These are phyloP conservation scores for Uria lomvia DNA, from an alignment of 2,113 vertebrate genomes.

Conservation along the genomic window DNA sequence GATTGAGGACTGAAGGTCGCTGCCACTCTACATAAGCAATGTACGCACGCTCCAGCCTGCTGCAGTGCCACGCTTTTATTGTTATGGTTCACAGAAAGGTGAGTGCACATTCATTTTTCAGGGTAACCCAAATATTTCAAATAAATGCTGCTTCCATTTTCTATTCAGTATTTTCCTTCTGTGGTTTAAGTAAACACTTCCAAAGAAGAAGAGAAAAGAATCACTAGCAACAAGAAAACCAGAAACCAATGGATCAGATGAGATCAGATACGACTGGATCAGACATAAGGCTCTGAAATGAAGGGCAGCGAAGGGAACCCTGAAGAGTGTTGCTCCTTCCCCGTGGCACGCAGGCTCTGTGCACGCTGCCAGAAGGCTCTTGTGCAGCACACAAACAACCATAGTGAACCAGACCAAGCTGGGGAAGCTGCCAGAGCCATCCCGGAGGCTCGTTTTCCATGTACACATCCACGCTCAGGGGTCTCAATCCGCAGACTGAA, in stretches of 20 bases:
- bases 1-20: not conserved
- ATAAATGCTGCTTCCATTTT: not conserved
- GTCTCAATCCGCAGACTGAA: rapidly evolving
- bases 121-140: not conserved
- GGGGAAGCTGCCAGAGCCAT: not conserved
- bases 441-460: not conserved
- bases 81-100: not conserved
- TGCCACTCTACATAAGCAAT: not conserved
- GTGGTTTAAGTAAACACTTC: not conserved
- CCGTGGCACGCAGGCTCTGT: not conserved
- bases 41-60: not conserved
- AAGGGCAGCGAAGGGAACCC: not conserved
- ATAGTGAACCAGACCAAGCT: rapidly evolving
- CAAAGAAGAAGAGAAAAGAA: not conserved
- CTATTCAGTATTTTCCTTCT: not conserved
- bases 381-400: not conserved
- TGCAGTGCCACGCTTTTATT: not conserved
- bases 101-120: not conserved
- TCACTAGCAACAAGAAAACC: not conserved
- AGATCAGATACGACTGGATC: not conserved
- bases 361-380: not conserved
- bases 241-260: not conserved
- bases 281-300: not conserved
- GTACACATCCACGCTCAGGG: not conserved
- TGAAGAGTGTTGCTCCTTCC: not conserved